These are phyloP conservation scores for Teleopsis dalmanni DNA, from an alignment of 1,140 invertebrate genomes.

Conservation along the genomic window DNA sequence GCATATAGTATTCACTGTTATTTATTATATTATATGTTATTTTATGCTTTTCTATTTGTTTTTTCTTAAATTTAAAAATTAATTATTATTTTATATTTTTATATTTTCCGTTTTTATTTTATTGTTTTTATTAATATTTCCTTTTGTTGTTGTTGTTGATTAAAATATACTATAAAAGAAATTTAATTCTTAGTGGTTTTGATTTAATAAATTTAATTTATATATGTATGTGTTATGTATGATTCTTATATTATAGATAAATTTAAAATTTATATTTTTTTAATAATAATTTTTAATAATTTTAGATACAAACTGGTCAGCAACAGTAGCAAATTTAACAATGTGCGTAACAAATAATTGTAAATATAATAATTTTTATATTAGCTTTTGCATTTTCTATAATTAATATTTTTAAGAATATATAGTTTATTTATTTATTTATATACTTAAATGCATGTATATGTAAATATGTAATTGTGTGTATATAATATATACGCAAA, in stretches of 20 bases:
- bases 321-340: conserved; percentile 46
- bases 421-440: conserved; percentile 8
- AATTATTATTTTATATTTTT: background rate
- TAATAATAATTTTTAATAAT: conserved; percentile 11
- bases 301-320: conserved; percentile 42
- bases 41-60: conserved; percentile 1
- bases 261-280: conserved; percentile 19
- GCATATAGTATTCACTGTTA: conserved; percentile 3
- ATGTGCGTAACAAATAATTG: conserved; percentile 46
- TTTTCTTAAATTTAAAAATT: background rate
- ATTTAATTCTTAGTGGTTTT: conserved; percentile 2
- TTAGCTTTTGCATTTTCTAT: conserved; percentile 6
- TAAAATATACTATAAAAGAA: background rate
- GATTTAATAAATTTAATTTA: background rate
- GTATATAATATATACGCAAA: background rate
- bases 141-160: background rate
- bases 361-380: conserved; percentile 39
- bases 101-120: background rate
- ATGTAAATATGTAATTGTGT: conserved; percentile 4
- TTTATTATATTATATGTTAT: conserved; percentile 5
- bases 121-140: background rate
- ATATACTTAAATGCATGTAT: conserved; percentile 8
- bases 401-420: conserved; percentile 1
- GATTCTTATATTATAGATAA: too few relatives aligned
- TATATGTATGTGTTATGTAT: conserved; percentile 1